Evolutionary conservation across 2,113 vertebrate genomes (phyloP).

Genomic region (Gadus macrocephalus): DNA sequence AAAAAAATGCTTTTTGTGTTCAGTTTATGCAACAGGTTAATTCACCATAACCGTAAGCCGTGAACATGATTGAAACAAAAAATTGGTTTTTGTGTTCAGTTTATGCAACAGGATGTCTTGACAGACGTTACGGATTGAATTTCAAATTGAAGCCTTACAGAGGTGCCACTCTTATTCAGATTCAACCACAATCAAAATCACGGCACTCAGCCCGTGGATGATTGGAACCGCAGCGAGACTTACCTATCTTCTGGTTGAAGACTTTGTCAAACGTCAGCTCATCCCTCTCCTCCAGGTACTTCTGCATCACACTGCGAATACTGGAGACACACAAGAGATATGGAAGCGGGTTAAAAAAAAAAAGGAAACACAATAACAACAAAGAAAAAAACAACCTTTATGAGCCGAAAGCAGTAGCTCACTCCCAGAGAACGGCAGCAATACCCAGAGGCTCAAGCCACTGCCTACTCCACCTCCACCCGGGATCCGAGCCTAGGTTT

Average conservation of each 20-base stretch:
- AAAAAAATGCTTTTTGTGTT: no score
- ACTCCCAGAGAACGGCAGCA: neutral
- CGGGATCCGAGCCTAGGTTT: conserved; percentile 43
- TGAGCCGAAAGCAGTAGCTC: neutral
- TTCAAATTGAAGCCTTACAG: no score
- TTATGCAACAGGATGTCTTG: no score
- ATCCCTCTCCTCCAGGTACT: conserved; percentile 91
- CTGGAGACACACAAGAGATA: conserved; percentile 58
- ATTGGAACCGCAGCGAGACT: conserved; percentile 53
- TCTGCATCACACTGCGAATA: conserved; percentile 99
- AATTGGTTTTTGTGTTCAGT: no score
- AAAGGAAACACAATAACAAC: conserved; percentile 3
- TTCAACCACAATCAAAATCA: no score
- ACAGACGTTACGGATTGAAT: no score
- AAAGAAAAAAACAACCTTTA: neutral
- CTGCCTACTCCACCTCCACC: conserved; percentile 13
- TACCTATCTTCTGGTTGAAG: conserved; percentile 97
- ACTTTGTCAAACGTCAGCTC: conserved; percentile 97
- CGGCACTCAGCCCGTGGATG: no score
- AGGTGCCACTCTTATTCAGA: no score
- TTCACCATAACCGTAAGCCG: no score
- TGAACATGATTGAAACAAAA: no score
- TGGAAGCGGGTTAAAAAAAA: neutral
- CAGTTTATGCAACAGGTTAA: no score
- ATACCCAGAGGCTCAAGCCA: neutral